Evolutionary conservation across 30 jellyfish, hydroid and myxozoan species (phyloP), one percentile per base, ranked within the genome.

Genomic region (Phacellophora camtschatica): DNA sequence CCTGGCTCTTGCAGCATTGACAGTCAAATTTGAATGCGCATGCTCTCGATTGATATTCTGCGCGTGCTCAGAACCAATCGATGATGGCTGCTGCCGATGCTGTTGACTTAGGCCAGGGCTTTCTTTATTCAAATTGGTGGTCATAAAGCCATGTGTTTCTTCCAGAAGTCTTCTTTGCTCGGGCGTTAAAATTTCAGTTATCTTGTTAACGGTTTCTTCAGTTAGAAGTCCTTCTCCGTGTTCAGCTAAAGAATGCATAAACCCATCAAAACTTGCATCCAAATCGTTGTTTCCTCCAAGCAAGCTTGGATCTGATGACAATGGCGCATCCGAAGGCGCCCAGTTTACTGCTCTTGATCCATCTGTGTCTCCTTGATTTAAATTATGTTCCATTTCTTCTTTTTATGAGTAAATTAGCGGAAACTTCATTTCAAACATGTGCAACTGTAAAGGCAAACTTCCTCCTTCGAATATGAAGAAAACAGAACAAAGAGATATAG

Each of bases 201-300:
- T 78, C 72, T 68, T 39, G 29, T 68, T 46, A 16, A 78, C 90
- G 0, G 82, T 58, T 30, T 45, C 90, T 42, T 68, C 73, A 28
- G 53, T 61, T 18, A 78, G 46, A 13, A 78, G 23, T 10, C 71
- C 51, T 16, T 78, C 90, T 2, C 77, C 82, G 11, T 78, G 90
- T 10, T 78, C 90, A 42, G 74, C 82, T 13, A 78, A 43, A n/a
- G 82, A 42, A 41, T 78, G 82, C 74, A 78, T 43, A 37, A 58
- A 78, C 28, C 62, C 64, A 32, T 31, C 77, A 30, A 78, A 66
- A 55, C 53, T 61, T 18, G 22, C 74, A 30, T 50, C 74, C 34
- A 18, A 42, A 22, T 28, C 83, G 69, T 42, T 30, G 67, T 49
- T 33, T 5, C 16, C 28, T 16, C 25, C 71, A 2, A 16, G 74